Conservation (phyloP, 2,797 vertebrate genomes). For the Margarornis squamiger region DNA sequence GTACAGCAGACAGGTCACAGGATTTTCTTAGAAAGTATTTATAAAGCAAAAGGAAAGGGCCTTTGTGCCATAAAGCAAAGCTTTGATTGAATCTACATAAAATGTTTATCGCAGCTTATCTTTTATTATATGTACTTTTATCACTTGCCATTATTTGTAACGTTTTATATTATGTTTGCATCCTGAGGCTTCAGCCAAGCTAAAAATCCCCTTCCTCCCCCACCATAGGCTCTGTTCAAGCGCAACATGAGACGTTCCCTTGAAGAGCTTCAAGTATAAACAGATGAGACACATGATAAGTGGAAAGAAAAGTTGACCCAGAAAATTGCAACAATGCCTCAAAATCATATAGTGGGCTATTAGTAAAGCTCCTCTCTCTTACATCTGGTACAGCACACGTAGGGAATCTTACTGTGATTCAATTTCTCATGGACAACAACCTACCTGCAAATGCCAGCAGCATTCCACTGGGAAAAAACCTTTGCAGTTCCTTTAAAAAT, state of each 20-base stretch:
- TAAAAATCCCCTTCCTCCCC: slow-evolving; percentile 11
- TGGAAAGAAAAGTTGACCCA: slow-evolving; percentile 6
- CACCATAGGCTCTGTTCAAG: not conserved
- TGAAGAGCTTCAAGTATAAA: slow-evolving; percentile 19
- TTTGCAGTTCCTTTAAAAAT: fast-evolving
- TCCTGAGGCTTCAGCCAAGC: slow-evolving; percentile 15
- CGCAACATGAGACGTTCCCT: not conserved
- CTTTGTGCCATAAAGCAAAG: slow-evolving; percentile 20
- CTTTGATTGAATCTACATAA: slow-evolving; percentile 30
- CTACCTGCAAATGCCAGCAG: not conserved
- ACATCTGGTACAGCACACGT: fast-evolving
- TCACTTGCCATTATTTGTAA: slow-evolving; percentile 53
- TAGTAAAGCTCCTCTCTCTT: not conserved
- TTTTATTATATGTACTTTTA: slow-evolving; percentile 4
- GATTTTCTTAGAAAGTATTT: slow-evolving; percentile 32
- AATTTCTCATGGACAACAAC: not conserved
- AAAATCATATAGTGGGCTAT: not conserved
- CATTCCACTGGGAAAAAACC: not conserved
- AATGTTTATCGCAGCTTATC: not conserved
- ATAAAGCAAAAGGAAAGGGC: not conserved
- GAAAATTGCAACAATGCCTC: not conserved
- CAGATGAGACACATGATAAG: slow-evolving; percentile 23
- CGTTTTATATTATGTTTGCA: not conserved
- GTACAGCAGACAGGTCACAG: not conserved
- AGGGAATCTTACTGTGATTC: not conserved